phyloP scores from a whole-genome alignment of 2,113 vertebrate genomes.

The Thamnophis sirtalis region DNA sequence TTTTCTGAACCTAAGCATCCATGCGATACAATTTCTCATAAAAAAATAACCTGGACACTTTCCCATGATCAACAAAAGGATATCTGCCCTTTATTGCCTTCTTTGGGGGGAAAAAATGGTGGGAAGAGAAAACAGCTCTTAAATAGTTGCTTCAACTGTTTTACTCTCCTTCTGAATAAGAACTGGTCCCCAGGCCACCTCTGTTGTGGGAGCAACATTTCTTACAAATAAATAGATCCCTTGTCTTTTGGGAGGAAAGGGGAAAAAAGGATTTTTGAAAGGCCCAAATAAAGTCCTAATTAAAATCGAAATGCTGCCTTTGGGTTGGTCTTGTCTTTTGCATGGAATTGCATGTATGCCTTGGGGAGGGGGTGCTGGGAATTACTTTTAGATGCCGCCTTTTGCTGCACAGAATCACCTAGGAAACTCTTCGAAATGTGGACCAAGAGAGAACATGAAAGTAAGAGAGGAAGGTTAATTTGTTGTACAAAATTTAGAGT shows the following conservation, averaged over 20 bases:
- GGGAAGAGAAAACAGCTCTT: background rate
- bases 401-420: background rate
- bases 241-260: slow-evolving; percentile 15
- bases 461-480: background rate
- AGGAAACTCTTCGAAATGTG: background rate
- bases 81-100: slow-evolving; percentile 2
- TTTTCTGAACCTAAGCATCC: background rate
- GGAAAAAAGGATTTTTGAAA: background rate
- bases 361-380: no score
- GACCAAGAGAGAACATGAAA: background rate
- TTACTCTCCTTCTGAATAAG: slow-evolving; percentile 12
- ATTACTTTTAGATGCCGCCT: background rate
- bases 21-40: slow-evolving; percentile 10
- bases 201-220: slow-evolving; percentile 9
- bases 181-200: slow-evolving; percentile 8
- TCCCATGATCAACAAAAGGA: slow-evolving; percentile 1
- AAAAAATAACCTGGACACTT: slow-evolving; percentile 5
- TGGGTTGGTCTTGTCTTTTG: background rate
- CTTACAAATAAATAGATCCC: slow-evolving; percentile 24
- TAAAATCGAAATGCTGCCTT: background rate
- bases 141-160: background rate
- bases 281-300: background rate
- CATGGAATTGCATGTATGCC: background rate
- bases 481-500: background rate
- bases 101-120: background rate